Evolutionary conservation across 1,140 invertebrate species (phyloP), one percentile per base, ranked within the genome.

Genomic region (Archivesica marissinica): DNA sequence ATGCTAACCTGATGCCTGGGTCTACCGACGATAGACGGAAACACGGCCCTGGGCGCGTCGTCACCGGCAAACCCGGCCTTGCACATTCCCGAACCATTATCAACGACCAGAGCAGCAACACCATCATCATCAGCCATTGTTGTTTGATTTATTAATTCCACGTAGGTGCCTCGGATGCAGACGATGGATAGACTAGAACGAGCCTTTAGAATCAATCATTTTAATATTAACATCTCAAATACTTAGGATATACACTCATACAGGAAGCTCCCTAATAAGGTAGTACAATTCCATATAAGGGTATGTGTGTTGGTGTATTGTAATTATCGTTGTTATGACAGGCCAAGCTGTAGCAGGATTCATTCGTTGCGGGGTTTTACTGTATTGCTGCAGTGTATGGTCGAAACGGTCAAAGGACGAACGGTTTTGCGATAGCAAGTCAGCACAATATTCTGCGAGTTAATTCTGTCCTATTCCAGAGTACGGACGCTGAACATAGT

Each of bases 81-180:
- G 95, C 97, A 97, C 97, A 97, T 97, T 88, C 97, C 97, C 87
- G 97, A 97, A 88, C 97, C 97, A 95, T 98, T 98, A 95, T 98
- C 97, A 52, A 98, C 96, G 87, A 98, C 97, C 88, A 98, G 94
- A 90, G 97, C 97, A 88, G 96, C 96, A 95, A 97, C 96, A 94
- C 97, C 96, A 94, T 97, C 97, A 92, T 98, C 77, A 9, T 79
- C 97, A 95, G 96, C 97, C 97, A 97, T 97, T 25, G 33, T 35
- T 64, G 9, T n/a, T 35, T 25, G 20, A 35, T 2, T 0, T 7
- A 52, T 4, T 7, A 15, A n/a, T 35, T 1, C 28, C 15, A 28
- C 13, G 33, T 9, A 28, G 30, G 15, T 35, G 15, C 59, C 30
- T 1, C 20, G 6, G 15, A 64, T 13, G n/a, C n/a, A 9, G 38